Conservation (phyloP, 1,140 invertebrate genomes). For the Neodiprion pinetum region DNA sequence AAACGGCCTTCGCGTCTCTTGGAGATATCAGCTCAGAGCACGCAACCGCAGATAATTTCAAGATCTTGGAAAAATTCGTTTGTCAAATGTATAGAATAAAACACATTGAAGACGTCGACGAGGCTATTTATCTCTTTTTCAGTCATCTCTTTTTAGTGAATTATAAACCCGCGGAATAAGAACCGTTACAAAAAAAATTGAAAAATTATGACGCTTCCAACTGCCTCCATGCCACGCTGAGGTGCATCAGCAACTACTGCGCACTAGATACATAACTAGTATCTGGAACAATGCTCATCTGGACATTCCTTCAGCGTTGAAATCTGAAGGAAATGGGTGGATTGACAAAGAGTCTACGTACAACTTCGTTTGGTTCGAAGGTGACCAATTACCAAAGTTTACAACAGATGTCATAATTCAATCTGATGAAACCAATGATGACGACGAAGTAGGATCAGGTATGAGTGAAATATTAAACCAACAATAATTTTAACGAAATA, state of each 20-base stretch:
- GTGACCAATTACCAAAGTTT: conserved; percentile 23
- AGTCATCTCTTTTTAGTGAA: conserved; percentile 26
- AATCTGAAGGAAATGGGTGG: conserved; percentile 22
- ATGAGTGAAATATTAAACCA: background rate
- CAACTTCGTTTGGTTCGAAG: conserved; percentile 33
- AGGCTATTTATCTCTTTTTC: conserved; percentile 25
- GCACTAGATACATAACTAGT: conserved; percentile 29
- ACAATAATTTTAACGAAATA: background rate
- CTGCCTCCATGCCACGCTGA: conserved; percentile 29
- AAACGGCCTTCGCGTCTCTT: conserved; percentile 21
- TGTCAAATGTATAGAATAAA: conserved; percentile 25
- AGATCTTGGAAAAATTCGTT: conserved; percentile 30
- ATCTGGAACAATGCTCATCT: conserved; percentile 30
- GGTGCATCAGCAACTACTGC: conserved; percentile 26
- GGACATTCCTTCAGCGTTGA: conserved; percentile 11
- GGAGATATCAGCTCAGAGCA: conserved; percentile 14
- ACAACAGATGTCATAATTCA: conserved; percentile 25
- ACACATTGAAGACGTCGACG: conserved; percentile 19
- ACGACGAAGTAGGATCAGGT: background rate
- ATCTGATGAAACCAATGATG: conserved; percentile 17
- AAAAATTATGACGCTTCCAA: conserved; percentile 31
- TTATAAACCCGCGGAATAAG: background rate
- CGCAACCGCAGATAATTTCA: conserved; percentile 14
- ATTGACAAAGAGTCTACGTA: conserved; percentile 16
- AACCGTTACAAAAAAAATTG: conserved; percentile 26